Conservation (phyloP, 2,797 vertebrate genomes). For the Diplodus sargus region DNA sequence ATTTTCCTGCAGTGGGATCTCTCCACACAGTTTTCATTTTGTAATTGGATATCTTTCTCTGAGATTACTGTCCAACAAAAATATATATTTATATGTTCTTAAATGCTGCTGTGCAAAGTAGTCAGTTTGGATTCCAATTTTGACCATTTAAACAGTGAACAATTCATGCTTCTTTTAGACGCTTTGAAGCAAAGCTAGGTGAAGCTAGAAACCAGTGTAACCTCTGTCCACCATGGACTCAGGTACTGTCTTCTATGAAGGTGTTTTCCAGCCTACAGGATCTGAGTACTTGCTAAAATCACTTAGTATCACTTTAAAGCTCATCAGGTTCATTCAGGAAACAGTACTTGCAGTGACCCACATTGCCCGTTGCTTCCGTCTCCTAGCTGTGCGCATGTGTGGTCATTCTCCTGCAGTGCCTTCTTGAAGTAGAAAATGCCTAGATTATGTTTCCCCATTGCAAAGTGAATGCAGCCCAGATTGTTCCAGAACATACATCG, state of each 20-base stretch:
- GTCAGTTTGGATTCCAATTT: not conserved
- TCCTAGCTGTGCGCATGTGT: conserved; percentile 92
- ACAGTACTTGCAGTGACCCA: conserved; percentile 67
- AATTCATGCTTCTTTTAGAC: not conserved
- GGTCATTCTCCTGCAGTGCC: conserved; percentile 97
- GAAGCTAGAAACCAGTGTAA: not conserved
- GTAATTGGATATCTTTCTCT: not conserved
- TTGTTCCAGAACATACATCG: conserved; percentile 99
- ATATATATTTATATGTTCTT: too few relatives aligned
- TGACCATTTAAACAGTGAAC: not conserved
- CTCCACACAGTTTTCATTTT: too few relatives aligned
- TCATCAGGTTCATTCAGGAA: not conserved
- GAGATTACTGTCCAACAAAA: not conserved
- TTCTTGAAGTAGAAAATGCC: conserved; percentile 99
- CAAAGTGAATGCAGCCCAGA: conserved; percentile 99
- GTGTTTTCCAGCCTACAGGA: too few relatives aligned
- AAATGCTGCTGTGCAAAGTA: not conserved
- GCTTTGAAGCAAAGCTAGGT: not conserved
- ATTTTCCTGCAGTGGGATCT: too few relatives aligned
- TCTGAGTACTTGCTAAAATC: not conserved
- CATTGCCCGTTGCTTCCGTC: conserved; percentile 88
- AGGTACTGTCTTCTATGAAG: not conserved
- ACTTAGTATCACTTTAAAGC: not conserved
- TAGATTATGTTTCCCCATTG: conserved; percentile 99
- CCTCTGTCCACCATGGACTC: not conserved